phyloP scores from a whole-genome alignment of 2,888 invertebrate genomes.

The Erebia palarica region DNA sequence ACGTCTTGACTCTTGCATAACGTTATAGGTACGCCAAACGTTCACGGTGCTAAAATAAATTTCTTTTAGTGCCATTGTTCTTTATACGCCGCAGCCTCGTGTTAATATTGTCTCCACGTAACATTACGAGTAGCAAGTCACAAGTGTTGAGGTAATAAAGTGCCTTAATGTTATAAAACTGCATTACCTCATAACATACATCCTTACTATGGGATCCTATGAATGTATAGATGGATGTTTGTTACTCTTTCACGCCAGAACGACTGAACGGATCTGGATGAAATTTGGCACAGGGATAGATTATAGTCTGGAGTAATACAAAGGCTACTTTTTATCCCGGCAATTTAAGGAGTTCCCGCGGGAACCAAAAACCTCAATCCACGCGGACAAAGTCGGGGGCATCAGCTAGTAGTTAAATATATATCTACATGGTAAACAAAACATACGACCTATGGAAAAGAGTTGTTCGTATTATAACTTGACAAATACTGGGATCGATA shows the following conservation, averaged over 20 bases:
- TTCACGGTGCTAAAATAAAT: constrained; percentile 19
- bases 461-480: not conserved
- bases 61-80: constrained; percentile 24
- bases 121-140: constrained; percentile 24
- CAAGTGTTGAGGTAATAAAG: constrained; percentile 28
- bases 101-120: constrained; percentile 29
- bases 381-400: too few relatives aligned
- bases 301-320: too few relatives aligned
- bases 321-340: too few relatives aligned
- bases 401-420: not conserved
- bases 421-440: not conserved
- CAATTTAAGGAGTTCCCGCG: too few relatives aligned
- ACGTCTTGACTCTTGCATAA: constrained; percentile 9
- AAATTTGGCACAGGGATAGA: too few relatives aligned
- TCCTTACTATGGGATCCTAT: too few relatives aligned
- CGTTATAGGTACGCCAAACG: constrained; percentile 6
- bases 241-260: too few relatives aligned
- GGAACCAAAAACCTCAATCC: too few relatives aligned
- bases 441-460: not conserved
- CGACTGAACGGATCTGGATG: too few relatives aligned
- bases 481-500: not conserved
- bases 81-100: constrained; percentile 27
- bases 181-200: constrained; percentile 14
- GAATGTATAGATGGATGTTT: too few relatives aligned
- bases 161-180: constrained; percentile 24